phyloP scores from a whole-genome alignment of 2,113 vertebrate genomes.

The Rhea pennata region DNA sequence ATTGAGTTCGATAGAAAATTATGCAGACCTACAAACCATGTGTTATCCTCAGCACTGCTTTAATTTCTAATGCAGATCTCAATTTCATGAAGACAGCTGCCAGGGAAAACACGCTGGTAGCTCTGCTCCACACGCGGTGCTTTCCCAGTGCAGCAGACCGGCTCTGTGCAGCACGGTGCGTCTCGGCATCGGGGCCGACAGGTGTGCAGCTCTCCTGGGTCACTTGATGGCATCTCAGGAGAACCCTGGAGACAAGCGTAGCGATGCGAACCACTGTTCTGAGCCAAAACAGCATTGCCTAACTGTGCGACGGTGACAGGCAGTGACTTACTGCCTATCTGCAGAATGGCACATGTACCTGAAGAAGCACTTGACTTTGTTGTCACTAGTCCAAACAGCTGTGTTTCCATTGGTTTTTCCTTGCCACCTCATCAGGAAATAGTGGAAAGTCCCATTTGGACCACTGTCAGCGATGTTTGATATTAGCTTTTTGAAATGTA shows the following conservation, averaged over 20 bases:
- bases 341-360: not conserved
- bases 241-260: not conserved
- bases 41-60: fast-evolving
- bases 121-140: fast-evolving
- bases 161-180: not conserved
- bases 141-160: not conserved
- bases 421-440: not conserved
- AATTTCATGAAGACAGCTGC: fast-evolving
- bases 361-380: not conserved
- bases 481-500: not conserved
- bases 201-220: not conserved
- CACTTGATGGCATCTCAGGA: not conserved
- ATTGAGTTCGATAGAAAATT: fast-evolving
- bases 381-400: not conserved
- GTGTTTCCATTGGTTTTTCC: not conserved
- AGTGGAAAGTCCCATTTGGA: not conserved
- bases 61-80: not conserved
- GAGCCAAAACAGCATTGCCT: not conserved
- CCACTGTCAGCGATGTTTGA: not conserved
- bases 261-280: not conserved
- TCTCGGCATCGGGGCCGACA: not conserved
- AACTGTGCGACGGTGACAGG: fast-evolving
- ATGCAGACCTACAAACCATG: not conserved
- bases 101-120: fast-evolving
- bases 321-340: not conserved